phyloP scores from a whole-genome alignment of 2,113 vertebrate genomes.

The Poeciliopsis occidentalis region DNA sequence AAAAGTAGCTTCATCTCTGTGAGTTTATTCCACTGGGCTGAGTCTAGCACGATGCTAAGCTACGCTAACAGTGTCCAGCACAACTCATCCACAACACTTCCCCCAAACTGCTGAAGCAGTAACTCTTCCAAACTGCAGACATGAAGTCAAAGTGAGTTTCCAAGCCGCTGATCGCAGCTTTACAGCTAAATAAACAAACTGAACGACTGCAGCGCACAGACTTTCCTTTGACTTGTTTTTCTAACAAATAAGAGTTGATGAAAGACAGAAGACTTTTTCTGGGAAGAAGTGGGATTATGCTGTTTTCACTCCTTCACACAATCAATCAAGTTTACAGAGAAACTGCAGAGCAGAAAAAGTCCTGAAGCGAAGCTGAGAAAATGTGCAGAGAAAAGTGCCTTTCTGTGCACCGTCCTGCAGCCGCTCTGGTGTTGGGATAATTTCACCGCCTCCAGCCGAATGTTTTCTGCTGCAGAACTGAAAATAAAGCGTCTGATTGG shows the following conservation, averaged over 20 bases:
- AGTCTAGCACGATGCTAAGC: slow-evolving; percentile 16
- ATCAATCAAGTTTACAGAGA: background rate
- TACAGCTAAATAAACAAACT: no score
- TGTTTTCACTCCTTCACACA: background rate
- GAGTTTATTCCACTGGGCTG: no score
- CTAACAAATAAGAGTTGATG: no score
- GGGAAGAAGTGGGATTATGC: background rate
- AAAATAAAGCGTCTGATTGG: slow-evolving; percentile 21
- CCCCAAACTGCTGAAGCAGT: background rate
- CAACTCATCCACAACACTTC: background rate
- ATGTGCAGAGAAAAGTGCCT: background rate
- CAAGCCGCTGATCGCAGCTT: no score
- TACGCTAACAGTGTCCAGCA: slow-evolving; percentile 28
- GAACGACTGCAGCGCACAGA: no score
- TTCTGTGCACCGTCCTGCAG: background rate
- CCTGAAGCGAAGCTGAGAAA: background rate
- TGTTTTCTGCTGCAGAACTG: background rate
- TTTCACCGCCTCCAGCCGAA: slow-evolving; percentile 2
- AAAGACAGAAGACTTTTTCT: no score
- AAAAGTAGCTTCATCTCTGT: no score
- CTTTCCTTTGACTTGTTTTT: no score
- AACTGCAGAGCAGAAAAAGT: background rate
- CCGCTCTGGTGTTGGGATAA: background rate
- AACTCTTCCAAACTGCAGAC: background rate
- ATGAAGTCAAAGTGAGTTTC: background rate